Base-by-base conservation (phyloP, 2,888 invertebrate species). In the Taphrorychus bicolor region DNA sequence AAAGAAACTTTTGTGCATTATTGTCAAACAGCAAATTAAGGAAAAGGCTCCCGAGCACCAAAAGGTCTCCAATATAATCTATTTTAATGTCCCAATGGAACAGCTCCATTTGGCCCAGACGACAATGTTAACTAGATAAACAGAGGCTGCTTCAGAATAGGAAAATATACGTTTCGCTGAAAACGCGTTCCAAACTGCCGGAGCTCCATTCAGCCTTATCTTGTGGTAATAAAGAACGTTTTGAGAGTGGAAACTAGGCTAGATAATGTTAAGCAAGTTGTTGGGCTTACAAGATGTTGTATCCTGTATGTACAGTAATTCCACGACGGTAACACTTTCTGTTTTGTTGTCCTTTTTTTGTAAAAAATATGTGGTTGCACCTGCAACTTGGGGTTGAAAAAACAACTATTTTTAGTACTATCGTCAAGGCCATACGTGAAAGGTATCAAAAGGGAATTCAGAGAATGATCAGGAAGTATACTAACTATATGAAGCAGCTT, bases 91-190 rank as follows among this genome's bases (percentile, higher is more conserved):
- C 57, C 61, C 51, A 18, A 19, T 57, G 61, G 51, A 56, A 49
- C 54, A 42, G 66, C 42, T 51, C 51, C 52, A 51, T 61, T 66
- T 61, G 57, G 66, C 51, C 57, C 56, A 57, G 60, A 61, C 66
- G 61, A 66, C 61, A 57, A 42, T 66, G 66, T 66, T 66, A 66
- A 61, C 66, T 60, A 61, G 66, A 66, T 66, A 66, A 66, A 66
- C 66, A 66, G 17, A 42, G 42, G 5, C 57, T 40, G 64, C 42
- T 41, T 52, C 51, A 23, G 64, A 22, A 32, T 57, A n/a, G 42
- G 61, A 57, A 61, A 66, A 61, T 61, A 58, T 51, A 57, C 57
- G 66, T 66, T 57, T 61, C 11, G 52, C 61, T 66, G 41, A 52
- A 61, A 66, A 51, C 49, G 66, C 66, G 22, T 48, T 66, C 48